A percentile compares a stretch with the other conserved stretches of the same genome.
Conservation (phyloP, 2,797 vertebrate genomes). For the Mormyrops attenuatus region DNA sequence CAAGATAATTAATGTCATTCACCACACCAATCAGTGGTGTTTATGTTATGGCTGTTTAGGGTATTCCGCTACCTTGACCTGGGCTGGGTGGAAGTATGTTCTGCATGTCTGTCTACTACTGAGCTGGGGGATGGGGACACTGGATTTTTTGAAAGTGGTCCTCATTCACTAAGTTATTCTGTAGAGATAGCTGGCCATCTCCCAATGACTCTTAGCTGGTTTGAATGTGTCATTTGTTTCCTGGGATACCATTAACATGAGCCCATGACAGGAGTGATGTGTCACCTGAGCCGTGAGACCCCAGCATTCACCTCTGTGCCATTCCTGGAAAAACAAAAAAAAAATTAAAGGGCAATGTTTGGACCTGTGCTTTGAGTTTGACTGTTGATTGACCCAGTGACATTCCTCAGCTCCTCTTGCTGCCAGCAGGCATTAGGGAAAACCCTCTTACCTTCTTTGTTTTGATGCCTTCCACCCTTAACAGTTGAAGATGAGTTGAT, state of each 20-base stretch:
- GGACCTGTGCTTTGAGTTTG: background rate
- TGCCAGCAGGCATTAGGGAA: background rate
- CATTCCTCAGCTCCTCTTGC: background rate
- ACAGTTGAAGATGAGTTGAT: background rate
- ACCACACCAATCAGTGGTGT: background rate
- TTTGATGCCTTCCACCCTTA: background rate
- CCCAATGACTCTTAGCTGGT: slow-evolving; percentile 39
- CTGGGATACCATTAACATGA: slow-evolving; percentile 33
- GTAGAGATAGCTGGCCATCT: slow-evolving; percentile 34
- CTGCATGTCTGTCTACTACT: background rate
- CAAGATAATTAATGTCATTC: background rate
- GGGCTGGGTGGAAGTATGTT: background rate
- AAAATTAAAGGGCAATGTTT: background rate
- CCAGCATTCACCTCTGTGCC: background rate
- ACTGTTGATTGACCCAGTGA: slow-evolving; percentile 13
- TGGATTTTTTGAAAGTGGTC: background rate
- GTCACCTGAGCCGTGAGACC: background rate
- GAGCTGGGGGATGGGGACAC: background rate
- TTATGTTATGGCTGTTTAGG: background rate
- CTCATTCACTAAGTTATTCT: background rate
- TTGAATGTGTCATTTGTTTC: slow-evolving; percentile 35
- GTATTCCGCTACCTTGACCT: background rate
- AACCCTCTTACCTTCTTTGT: background rate
- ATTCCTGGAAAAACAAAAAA: background rate
- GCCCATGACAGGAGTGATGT: slow-evolving; percentile 31